Conservation (phyloP, 1,140 invertebrate species). For the Zaprionus gabonicus region DNA sequence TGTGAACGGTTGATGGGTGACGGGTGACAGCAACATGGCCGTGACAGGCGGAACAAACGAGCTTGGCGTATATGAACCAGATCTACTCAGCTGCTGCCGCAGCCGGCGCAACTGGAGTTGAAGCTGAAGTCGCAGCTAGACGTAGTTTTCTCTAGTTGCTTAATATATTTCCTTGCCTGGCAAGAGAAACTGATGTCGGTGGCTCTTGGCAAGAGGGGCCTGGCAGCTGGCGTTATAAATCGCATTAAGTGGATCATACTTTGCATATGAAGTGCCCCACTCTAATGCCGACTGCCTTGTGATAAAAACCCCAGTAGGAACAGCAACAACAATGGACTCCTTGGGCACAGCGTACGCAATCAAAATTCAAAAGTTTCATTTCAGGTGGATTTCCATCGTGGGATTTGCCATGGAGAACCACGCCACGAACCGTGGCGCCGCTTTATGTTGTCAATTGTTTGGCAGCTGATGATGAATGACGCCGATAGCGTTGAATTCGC, state of each 20-base stretch:
- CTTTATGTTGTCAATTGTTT: conserved; percentile 75
- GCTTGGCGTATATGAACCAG: conserved; percentile 60
- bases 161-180: conserved; percentile 68
- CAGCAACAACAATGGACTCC: conserved; percentile 32
- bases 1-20: conserved; percentile 26
- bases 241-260: conserved; percentile 82
- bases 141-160: conserved; percentile 60
- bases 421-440: conserved; percentile 1
- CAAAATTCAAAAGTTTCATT: conserved; percentile 83
- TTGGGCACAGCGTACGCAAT: conserved; percentile 53
- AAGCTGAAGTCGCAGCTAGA: conserved; percentile 8
- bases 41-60: conserved; percentile 79
- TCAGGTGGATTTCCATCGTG: conserved; percentile 58
- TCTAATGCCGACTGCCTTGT: conserved; percentile 26
- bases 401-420: conserved; percentile 15
- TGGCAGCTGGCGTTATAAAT: conserved; percentile 68
- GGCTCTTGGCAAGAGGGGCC: background rate
- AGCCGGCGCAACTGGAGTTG: conserved; percentile 6
- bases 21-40: conserved; percentile 56
- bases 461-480: conserved; percentile 78
- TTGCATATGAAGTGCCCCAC: conserved; percentile 74
- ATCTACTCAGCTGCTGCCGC: conserved; percentile 32
- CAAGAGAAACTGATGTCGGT: background rate
- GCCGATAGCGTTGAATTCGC: conserved; percentile 63
- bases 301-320: conserved; percentile 63